phyloP scores from a whole-genome alignment of 2,797 vertebrate species.

The Sebastes umbrosus region DNA sequence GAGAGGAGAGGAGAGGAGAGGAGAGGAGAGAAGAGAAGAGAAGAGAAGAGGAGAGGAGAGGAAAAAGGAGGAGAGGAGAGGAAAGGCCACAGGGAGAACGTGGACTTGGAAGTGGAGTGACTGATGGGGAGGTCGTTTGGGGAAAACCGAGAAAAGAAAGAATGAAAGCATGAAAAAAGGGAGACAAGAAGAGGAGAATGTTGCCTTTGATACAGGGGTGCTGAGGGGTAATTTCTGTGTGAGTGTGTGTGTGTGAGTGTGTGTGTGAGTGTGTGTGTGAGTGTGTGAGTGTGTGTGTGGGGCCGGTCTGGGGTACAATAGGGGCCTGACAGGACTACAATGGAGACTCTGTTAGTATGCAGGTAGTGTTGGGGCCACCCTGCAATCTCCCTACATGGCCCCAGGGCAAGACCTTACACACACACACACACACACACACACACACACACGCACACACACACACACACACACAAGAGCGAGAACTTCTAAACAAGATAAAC shows the following conservation, averaged over 20 bases:
- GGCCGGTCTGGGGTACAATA: conserved; percentile 63
- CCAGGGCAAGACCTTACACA: conserved; percentile 67
- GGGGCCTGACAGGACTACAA: conserved; percentile 71
- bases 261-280: conserved; percentile 29
- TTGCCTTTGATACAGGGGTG: conserved; percentile 74
- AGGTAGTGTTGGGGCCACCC: conserved; percentile 80
- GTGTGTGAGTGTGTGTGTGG: conserved; percentile 18
- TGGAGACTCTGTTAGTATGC: conserved; percentile 80
- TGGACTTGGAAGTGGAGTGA: conserved; percentile 15
- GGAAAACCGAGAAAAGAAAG: conserved; percentile 27
- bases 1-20: background rate
- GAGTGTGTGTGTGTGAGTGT: conserved; percentile 34
- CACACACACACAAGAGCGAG: background rate
- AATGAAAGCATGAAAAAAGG: conserved; percentile 55
- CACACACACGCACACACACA: conserved; percentile 35
- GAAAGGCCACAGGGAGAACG: background rate
- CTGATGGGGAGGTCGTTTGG: conserved; percentile 46
- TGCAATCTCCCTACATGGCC: conserved; percentile 71
- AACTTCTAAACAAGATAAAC: conserved; percentile 46
- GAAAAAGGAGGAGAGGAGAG: too few species aligned
- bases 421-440: background rate
- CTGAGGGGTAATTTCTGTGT: conserved; percentile 65
- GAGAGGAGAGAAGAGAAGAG: background rate
- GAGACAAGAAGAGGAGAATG: conserved; percentile 70
- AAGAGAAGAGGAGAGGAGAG: background rate